phyloP scores from a whole-genome alignment of 1,140 invertebrate species.

The Drosophila gunungcola region DNA sequence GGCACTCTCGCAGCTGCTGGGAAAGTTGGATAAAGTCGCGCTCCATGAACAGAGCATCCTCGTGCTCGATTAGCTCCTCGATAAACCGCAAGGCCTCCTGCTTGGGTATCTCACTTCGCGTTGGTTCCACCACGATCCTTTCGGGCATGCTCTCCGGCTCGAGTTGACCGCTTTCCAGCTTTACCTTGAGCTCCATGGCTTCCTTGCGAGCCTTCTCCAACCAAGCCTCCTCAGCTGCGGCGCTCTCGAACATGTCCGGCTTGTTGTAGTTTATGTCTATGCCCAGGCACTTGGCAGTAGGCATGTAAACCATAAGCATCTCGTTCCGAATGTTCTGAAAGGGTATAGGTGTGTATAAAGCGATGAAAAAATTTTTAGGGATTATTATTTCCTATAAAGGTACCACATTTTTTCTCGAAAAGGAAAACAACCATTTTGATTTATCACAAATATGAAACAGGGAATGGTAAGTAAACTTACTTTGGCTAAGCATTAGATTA shows the following conservation, averaged over 20 bases:
- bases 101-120: constrained; percentile 65
- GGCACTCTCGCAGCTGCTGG: constrained; percentile 89
- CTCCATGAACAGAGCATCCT: constrained; percentile 74
- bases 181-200: constrained; percentile 84
- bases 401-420: no score
- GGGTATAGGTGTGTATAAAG: neutral
- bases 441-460: no score
- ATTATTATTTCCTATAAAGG: neutral
- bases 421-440: no score
- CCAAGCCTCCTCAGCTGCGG: constrained; percentile 87
- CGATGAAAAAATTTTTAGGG: neutral
- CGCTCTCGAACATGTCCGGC: constrained; percentile 85
- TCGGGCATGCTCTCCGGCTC: constrained; percentile 86
- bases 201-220: constrained; percentile 87
- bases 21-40: constrained; percentile 90
- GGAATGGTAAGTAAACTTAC: no score
- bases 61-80: constrained; percentile 73
- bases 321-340: constrained; percentile 62
- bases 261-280: constrained; percentile 86
- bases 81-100: constrained; percentile 69
- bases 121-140: constrained; percentile 86
- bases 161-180: constrained; percentile 87
- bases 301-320: constrained; percentile 86
- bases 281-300: constrained; percentile 87
- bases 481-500: no score